Evolutionary conservation across 1,140 invertebrate genomes (phyloP).

Genomic region (Pseudoatta argentina): DNA sequence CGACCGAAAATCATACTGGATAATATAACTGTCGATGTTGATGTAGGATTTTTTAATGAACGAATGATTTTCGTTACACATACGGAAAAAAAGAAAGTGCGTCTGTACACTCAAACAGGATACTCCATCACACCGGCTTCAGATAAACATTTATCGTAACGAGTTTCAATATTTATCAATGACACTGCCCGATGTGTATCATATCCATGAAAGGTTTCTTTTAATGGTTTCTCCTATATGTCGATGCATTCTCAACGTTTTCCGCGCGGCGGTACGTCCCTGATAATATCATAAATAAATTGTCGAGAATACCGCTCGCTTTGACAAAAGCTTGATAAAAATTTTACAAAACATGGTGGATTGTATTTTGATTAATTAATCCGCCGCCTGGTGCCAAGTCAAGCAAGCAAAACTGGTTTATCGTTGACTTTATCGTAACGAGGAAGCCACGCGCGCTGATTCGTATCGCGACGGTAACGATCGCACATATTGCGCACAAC

Average conservation of each 20-base stretch:
- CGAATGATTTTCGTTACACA: conserved; percentile 8
- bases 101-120: conserved; percentile 27
- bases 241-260: conserved; percentile 8
- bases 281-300: conserved; percentile 51
- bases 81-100: conserved; percentile 32
- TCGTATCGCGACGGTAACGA: conserved; percentile 52
- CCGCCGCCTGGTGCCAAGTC: not conserved
- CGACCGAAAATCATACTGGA: conserved; percentile 13
- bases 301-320: not conserved
- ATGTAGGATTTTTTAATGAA: conserved; percentile 27
- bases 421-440: conserved; percentile 23
- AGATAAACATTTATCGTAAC: conserved; percentile 56
- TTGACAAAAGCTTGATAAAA: conserved; percentile 21
- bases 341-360: conserved; percentile 10
- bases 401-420: conserved; percentile 41
- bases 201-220: conserved; percentile 10
- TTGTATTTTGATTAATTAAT: conserved; percentile 54
- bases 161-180: conserved; percentile 56
- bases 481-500: conserved; percentile 35
- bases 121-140: conserved; percentile 40
- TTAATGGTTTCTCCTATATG: conserved; percentile 3
- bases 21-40: conserved; percentile 1
- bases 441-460: conserved; percentile 50
- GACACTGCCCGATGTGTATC: conserved; percentile 40
- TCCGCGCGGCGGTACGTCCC: not conserved